Evolutionary conservation across 2,113 vertebrate genomes (phyloP).

Genomic region (Microcebus tavaratra): DNA sequence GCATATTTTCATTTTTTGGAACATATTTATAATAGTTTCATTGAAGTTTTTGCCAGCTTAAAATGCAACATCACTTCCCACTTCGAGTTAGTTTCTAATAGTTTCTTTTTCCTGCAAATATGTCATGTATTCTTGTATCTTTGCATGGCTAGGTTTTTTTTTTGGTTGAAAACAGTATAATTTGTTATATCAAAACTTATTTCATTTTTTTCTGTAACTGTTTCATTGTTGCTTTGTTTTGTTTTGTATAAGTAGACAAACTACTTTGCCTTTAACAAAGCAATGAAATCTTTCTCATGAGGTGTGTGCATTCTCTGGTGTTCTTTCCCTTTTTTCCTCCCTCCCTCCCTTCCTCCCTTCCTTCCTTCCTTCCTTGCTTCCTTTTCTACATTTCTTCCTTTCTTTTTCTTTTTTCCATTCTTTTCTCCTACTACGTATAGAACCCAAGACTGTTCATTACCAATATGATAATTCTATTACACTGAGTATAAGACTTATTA

Average conservation of each 20-base stretch:
- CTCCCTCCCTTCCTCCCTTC: not conserved
- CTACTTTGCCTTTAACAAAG: not conserved
- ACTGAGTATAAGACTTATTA: not conserved
- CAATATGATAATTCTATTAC: not conserved
- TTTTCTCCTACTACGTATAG: not conserved
- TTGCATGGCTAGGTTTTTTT: not conserved
- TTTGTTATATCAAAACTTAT: not conserved
- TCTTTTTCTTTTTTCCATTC: not conserved
- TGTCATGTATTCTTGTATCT: not conserved
- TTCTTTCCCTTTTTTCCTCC: not conserved
- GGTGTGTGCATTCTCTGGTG: not conserved
- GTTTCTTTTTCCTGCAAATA: not conserved
- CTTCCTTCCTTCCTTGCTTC: not conserved
- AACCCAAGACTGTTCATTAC: not conserved
- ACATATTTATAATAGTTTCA: not conserved
- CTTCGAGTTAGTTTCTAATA: not conserved
- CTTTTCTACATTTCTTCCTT: not conserved
- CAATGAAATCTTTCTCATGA: not conserved
- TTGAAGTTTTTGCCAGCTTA: not conserved
- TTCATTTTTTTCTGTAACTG: not conserved
- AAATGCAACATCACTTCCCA: not conserved
- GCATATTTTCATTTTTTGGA: not conserved
- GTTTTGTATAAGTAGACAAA: not conserved
- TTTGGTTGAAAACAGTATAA: not conserved
- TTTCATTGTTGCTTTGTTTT: not conserved